These are phyloP conservation scores for Sciaenops ocellatus DNA, from an alignment of 2,797 vertebrate species.

Conservation along the genomic window DNA sequence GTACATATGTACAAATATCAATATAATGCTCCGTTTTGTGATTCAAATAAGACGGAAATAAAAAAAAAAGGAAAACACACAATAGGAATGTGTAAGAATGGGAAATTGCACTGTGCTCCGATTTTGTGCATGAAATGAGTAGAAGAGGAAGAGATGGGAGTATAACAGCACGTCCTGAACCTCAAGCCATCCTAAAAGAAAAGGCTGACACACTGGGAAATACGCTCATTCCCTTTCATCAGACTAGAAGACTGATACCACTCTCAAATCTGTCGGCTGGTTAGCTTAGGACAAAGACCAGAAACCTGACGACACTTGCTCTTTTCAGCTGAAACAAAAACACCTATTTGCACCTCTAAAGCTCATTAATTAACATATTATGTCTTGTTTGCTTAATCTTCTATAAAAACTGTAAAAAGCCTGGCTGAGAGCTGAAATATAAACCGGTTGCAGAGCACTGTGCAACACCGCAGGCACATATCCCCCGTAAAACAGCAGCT, in stretches of 20 bases:
- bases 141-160: slow-evolving; percentile 51
- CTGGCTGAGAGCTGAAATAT: too few relatives aligned
- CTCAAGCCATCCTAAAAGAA: slow-evolving; percentile 42
- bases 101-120: slow-evolving; percentile 68
- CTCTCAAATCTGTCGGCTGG: not conserved
- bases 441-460: too few relatives aligned
- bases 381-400: too few relatives aligned
- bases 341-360: too few relatives aligned
- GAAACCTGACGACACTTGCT: not conserved
- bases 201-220: slow-evolving; percentile 7
- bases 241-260: not conserved
- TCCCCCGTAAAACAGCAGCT: not conserved
- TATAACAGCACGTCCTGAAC: slow-evolving; percentile 37
- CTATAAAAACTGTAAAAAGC: too few relatives aligned
- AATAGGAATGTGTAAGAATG: slow-evolving; percentile 66
- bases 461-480: not conserved
- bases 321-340: too few relatives aligned
- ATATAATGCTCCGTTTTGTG: slow-evolving; percentile 12
- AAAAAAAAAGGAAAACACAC: slow-evolving; percentile 33
- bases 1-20: slow-evolving; percentile 41
- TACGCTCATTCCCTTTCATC: not conserved
- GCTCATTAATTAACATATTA: too few relatives aligned
- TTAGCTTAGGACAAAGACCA: not conserved
- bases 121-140: slow-evolving; percentile 65
- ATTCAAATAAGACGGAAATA: slow-evolving; percentile 1